Conservation (phyloP, 1,140 invertebrate species). For the Amyelois transitella region DNA sequence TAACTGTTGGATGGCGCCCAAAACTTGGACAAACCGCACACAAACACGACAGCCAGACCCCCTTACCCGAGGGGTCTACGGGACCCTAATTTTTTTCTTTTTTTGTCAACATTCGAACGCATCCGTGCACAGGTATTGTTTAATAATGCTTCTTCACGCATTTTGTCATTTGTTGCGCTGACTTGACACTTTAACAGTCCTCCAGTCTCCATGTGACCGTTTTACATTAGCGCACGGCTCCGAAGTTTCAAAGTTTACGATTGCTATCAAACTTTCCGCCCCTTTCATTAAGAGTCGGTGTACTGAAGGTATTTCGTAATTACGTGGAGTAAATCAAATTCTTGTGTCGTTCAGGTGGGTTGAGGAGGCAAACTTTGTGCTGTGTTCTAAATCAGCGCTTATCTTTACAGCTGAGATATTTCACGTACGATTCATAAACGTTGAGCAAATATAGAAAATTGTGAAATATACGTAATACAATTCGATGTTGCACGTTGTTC, state of each 20-base stretch:
- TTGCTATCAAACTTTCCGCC: constrained; percentile 18
- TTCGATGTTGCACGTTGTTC: not conserved
- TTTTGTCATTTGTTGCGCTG: constrained; percentile 36
- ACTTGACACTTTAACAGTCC: constrained; percentile 27
- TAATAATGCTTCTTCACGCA: constrained; percentile 36
- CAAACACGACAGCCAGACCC: constrained; percentile 7
- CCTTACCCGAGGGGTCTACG: constrained; percentile 5
- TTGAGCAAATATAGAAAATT: not conserved
- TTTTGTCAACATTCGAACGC: constrained; percentile 17
- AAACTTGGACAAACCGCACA: constrained; percentile 12
- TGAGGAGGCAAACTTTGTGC: not conserved
- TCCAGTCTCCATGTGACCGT: constrained; percentile 11
- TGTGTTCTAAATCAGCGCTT: not conserved
- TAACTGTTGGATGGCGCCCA: constrained; percentile 4
- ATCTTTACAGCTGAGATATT: not conserved
- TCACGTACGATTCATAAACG: not conserved
- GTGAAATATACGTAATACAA: not conserved
- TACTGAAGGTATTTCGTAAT: constrained; percentile 25
- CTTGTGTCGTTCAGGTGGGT: not conserved
- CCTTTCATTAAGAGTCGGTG: constrained; percentile 10
- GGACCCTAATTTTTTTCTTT: constrained; percentile 20
- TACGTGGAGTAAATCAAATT: constrained; percentile 8
- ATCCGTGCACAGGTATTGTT: constrained; percentile 21
- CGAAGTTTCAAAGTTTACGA: constrained; percentile 18
- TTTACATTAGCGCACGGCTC: constrained; percentile 10